Evolutionary conservation across 2,113 vertebrate species (phyloP).

Genomic region (Ornithorhynchus anatinus): DNA sequence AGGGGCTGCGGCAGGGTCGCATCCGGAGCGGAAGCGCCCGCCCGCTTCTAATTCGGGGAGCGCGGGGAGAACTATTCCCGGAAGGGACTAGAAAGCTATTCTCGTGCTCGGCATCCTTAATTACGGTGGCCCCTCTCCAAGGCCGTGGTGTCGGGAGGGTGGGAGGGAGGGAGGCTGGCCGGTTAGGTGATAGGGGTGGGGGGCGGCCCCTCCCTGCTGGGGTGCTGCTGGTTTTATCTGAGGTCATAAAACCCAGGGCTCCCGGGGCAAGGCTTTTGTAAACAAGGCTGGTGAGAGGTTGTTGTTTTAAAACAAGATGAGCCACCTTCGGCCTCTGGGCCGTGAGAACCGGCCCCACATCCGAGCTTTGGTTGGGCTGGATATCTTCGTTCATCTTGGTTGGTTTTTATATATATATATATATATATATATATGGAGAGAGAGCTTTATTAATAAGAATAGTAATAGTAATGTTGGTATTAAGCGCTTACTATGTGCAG

Average conservation of each 20-base stretch:
- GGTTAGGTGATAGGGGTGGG: background rate
- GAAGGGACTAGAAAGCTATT: background rate
- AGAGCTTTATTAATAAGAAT: too few relatives aligned
- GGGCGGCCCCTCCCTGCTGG: background rate
- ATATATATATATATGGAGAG: too few relatives aligned
- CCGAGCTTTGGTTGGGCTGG: background rate
- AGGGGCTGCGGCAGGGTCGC: background rate
- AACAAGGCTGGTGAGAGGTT: conserved; percentile 3
- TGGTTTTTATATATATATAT: too few relatives aligned
- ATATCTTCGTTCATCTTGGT: too few relatives aligned
- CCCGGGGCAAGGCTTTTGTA: conserved; percentile 3
- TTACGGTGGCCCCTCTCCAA: background rate
- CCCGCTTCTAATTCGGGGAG: background rate
- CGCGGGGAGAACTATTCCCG: background rate
- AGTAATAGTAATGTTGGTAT: too few relatives aligned
- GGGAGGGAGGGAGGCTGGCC: too few relatives aligned
- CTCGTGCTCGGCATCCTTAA: background rate
- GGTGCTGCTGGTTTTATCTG: background rate
- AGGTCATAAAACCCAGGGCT: conserved; percentile 7
- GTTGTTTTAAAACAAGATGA: background rate
- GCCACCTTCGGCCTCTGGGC: background rate
- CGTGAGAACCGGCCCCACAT: background rate
- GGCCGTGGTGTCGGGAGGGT: background rate
- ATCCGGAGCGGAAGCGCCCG: background rate
- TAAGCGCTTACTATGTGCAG: too few relatives aligned